These are phyloP conservation scores for Drosophila mayaguana DNA, from an alignment of 2,888 invertebrate species.

Conservation along the genomic window DNA sequence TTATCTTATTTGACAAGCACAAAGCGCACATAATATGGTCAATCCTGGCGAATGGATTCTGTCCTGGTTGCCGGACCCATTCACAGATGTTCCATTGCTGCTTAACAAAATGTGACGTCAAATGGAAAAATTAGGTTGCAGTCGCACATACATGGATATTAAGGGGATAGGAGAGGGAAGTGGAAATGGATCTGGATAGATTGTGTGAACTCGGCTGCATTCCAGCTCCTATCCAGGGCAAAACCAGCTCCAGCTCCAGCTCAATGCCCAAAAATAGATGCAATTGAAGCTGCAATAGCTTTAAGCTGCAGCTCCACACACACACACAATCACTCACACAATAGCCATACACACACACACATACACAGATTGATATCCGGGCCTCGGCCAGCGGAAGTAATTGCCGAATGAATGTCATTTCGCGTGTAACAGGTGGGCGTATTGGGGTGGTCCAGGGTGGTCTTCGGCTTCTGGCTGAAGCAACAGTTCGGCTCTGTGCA, in stretches of 20 bases:
- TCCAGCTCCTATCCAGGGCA: slow-evolving; percentile 9
- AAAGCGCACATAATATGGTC: slow-evolving; percentile 6
- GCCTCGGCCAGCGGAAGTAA: slow-evolving; percentile 32
- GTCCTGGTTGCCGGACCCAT: slow-evolving; percentile 2
- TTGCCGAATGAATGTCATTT: slow-evolving; percentile 48
- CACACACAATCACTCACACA: neutral
- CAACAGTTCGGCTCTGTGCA: slow-evolving; percentile 48
- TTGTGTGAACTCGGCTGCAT: slow-evolving; percentile 13
- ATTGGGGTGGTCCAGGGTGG: slow-evolving; percentile 9
- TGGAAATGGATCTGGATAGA: neutral
- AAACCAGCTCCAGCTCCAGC: slow-evolving; percentile 20
- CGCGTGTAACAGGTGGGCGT: slow-evolving; percentile 51
- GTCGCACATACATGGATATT: neutral
- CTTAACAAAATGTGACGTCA: slow-evolving; percentile 42
- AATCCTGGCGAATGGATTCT: slow-evolving; percentile 2
- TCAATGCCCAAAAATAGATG: slow-evolving; percentile 49
- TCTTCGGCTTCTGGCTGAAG: slow-evolving; percentile 29
- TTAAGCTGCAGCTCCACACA: slow-evolving; percentile 18
- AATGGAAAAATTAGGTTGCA: slow-evolving; percentile 42
- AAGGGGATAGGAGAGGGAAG: neutral
- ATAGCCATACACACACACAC: neutral
- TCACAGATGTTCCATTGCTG: neutral
- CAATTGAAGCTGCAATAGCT: slow-evolving; percentile 37
- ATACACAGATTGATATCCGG: neutral
- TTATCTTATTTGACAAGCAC: slow-evolving; percentile 21